Evolutionary conservation across 2,113 vertebrate species (phyloP), one percentile per base, ranked within the genome.

Genomic region (Platanista minor): DNA sequence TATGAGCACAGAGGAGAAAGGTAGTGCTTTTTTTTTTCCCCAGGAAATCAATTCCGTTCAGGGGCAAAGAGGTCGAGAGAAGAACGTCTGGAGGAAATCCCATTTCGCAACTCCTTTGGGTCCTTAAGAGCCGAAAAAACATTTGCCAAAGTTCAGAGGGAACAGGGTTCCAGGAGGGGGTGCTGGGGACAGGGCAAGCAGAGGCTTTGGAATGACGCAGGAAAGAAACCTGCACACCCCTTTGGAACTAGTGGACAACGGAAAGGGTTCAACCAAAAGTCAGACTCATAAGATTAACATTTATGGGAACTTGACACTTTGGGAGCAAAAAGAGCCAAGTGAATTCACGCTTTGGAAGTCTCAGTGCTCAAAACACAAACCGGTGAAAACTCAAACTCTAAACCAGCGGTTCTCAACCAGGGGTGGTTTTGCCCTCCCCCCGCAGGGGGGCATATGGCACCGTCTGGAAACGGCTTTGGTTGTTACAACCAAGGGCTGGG

Each of bases 31-130:
- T 67, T 54, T 49, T 64, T 62, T 69, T 82, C 25, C 41, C 66
- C 49, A 80, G 88, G 91, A 95, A 94, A 95, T 95, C 87, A 95
- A 91, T 97, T 92, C 78, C 1, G 15, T 43, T 29, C 75, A 4
- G 61, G 78, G 90, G 57, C 77, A 87, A 67, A 23, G 46, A 94
- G 91, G 57, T 52, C 9, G 0, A 54, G 77, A 18, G 61, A 62
- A 81, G 46, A 64, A 61, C 54, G 5, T 20, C 94, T 69, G 89
- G 43, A 86, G 81, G 85, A 87, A 89, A 72, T 33, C n/a, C n/a
- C 41, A 61, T 36, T 84, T 52, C 59, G 80, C 61, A 36, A 6
- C 29, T 43, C 41, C 71, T 69, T 83, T 17, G 89, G 92, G 84
- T 41, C 80, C 66, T 82, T 5, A 2, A 29, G 67, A 21, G 49